These are phyloP conservation scores for Urocitellus parryii DNA, from an alignment of 2,113 vertebrate genomes.

Conservation along the genomic window DNA sequence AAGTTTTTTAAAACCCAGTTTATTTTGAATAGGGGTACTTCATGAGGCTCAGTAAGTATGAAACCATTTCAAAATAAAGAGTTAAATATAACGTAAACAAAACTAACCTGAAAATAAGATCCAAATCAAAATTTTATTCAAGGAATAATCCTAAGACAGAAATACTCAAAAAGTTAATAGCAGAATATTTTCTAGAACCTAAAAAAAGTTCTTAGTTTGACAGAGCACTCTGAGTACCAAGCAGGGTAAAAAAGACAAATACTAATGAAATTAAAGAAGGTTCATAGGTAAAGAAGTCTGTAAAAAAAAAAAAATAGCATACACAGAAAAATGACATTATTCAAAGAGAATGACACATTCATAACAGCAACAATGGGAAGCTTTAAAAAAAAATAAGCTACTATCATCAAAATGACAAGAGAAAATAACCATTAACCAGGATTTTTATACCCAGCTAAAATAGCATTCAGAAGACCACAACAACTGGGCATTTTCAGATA, in stretches of 20 bases:
- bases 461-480: background rate
- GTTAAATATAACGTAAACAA: background rate
- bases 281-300: background rate
- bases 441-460: slow-evolving; percentile 61
- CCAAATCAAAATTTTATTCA: slow-evolving; percentile 15
- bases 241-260: background rate
- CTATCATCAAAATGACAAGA: background rate
- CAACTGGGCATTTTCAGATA: background rate
- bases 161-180: background rate
- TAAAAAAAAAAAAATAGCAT: background rate
- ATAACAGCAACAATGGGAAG: background rate
- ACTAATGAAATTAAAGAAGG: slow-evolving; percentile 17
- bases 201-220: background rate
- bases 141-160: background rate
- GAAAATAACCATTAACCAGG: background rate
- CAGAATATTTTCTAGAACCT: slow-evolving; percentile 11
- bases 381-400: background rate
- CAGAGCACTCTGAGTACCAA: background rate
- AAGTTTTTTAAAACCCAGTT: too few species aligned
- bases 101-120: background rate
- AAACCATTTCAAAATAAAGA: slow-evolving; percentile 42
- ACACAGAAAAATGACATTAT: background rate
- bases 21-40: background rate
- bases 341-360: background rate
- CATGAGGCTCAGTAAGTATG: background rate